A percentile compares a stretch with the other conserved stretches of the same genome.
Evolutionary conservation across 2,113 vertebrate genomes (phyloP).

Genomic region (Penelope pileata): DNA sequence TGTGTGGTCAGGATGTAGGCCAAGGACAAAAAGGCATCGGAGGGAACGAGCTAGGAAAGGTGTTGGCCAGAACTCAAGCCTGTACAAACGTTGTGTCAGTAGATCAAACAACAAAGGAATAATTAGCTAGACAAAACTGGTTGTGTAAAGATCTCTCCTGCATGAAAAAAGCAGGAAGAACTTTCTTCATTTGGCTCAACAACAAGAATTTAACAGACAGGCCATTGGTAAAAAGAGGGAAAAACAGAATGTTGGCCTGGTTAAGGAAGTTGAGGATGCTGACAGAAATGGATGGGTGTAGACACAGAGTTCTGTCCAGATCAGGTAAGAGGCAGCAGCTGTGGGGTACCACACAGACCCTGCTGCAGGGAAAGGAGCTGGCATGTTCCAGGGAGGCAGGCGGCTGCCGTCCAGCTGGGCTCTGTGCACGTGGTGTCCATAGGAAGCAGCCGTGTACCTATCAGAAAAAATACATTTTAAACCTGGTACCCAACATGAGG

Average conservation of each 20-base stretch:
- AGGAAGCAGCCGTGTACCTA: background rate
- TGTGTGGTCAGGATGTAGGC: background rate
- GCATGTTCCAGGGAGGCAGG: background rate
- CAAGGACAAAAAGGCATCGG: background rate
- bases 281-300: background rate
- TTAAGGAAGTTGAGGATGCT: background rate
- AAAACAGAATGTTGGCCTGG: background rate
- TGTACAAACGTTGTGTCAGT: background rate
- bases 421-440: too few relatives aligned
- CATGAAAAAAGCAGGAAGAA: background rate
- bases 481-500: fast-evolving
- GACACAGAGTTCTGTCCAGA: background rate
- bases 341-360: too few relatives aligned
- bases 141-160: background rate
- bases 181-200: background rate
- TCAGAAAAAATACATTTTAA: background rate
- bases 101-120: background rate
- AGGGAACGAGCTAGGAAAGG: background rate
- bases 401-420: background rate
- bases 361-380: background rate
- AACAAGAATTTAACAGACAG: background rate
- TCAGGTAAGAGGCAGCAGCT: too few relatives aligned
- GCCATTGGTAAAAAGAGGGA: background rate
- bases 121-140: background rate
- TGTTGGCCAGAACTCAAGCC: background rate